Percentiles rank a stretch among this genome's conserved stretches.
Evolutionary conservation across 2,113 vertebrate species (phyloP).

Genomic region (Brachionichthys hirsutus): DNA sequence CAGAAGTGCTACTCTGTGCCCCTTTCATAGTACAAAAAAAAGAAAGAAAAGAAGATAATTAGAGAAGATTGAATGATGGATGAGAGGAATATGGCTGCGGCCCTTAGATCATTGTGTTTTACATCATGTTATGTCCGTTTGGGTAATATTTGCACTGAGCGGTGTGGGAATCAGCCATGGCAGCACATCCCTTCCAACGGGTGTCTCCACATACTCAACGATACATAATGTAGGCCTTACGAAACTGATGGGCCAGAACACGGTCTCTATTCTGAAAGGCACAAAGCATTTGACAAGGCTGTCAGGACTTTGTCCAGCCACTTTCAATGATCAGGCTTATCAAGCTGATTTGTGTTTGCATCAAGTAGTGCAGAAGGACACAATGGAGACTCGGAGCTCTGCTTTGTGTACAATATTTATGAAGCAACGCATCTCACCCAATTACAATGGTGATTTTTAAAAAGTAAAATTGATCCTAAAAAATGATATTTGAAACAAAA

Average conservation of each 20-base stretch:
- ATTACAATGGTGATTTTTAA: slow-evolving; percentile 18
- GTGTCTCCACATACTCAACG: slow-evolving; percentile 69
- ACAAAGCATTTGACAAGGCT: slow-evolving; percentile 78
- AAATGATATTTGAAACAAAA: slow-evolving; percentile 44
- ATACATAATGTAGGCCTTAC: slow-evolving; percentile 74
- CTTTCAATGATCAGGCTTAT: slow-evolving; percentile 66
- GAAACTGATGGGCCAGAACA: slow-evolving; percentile 78
- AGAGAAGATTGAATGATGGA: slow-evolving; percentile 71
- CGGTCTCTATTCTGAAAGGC: slow-evolving; percentile 75
- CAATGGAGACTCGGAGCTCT: slow-evolving; percentile 2
- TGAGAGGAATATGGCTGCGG: slow-evolving; percentile 47
- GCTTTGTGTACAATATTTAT: slow-evolving; percentile 38
- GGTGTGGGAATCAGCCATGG: slow-evolving; percentile 54
- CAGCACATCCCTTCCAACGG: slow-evolving; percentile 68
- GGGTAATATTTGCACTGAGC: slow-evolving; percentile 58
- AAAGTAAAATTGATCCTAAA: slow-evolving; percentile 7
- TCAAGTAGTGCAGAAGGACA: not conserved
- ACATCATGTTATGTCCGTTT: slow-evolving; percentile 51
- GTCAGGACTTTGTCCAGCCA: slow-evolving; percentile 68
- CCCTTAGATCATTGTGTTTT: slow-evolving; percentile 57
- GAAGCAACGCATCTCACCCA: slow-evolving; percentile 20
- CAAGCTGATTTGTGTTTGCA: slow-evolving; percentile 33
- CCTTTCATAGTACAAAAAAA: slow-evolving; percentile 64
- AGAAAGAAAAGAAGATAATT: slow-evolving; percentile 63
- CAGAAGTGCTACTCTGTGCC: slow-evolving; percentile 60